Percentiles rank a stretch among this genome's conserved stretches.
phyloP scores from a whole-genome alignment of 2,888 invertebrate genomes.

The Machimus rusticus region DNA sequence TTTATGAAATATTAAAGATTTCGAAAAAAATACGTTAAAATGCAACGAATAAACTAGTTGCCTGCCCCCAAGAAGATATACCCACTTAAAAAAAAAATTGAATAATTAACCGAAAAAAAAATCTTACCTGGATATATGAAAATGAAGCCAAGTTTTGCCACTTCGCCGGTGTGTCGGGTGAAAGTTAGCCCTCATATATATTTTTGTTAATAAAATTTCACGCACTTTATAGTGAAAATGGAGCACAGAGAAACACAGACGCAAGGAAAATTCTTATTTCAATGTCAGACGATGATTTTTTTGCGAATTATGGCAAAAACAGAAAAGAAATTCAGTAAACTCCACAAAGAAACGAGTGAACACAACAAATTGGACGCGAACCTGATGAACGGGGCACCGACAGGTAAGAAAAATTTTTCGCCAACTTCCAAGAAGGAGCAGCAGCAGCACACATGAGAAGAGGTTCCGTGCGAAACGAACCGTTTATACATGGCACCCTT shows the following conservation, averaged over 20 bases:
- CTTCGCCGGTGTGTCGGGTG: slow-evolving; percentile 6
- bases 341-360: slow-evolving; percentile 30
- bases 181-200: slow-evolving; percentile 11
- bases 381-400: slow-evolving; percentile 39
- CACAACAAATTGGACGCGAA: slow-evolving; percentile 45
- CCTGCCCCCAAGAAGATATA: not conserved
- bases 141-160: not conserved
- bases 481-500: not conserved
- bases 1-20: not conserved
- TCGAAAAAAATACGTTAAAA: not conserved
- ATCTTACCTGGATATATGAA: slow-evolving; percentile 20
- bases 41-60: not conserved
- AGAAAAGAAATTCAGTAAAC: slow-evolving; percentile 40
- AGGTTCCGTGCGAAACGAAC: not conserved
- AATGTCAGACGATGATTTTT: slow-evolving; percentile 43
- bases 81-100: not conserved
- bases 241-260: slow-evolving; percentile 31
- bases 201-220: slow-evolving; percentile 42
- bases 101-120: not conserved
- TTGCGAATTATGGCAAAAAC: slow-evolving; percentile 44
- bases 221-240: slow-evolving; percentile 41
- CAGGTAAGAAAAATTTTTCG: slow-evolving; percentile 36
- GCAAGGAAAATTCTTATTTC: slow-evolving; percentile 39
- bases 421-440: slow-evolving; percentile 26
- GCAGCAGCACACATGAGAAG: not conserved